Evolutionary conservation across 2,888 invertebrate genomes (phyloP).

Genomic region (Sminthurides aquaticus): DNA sequence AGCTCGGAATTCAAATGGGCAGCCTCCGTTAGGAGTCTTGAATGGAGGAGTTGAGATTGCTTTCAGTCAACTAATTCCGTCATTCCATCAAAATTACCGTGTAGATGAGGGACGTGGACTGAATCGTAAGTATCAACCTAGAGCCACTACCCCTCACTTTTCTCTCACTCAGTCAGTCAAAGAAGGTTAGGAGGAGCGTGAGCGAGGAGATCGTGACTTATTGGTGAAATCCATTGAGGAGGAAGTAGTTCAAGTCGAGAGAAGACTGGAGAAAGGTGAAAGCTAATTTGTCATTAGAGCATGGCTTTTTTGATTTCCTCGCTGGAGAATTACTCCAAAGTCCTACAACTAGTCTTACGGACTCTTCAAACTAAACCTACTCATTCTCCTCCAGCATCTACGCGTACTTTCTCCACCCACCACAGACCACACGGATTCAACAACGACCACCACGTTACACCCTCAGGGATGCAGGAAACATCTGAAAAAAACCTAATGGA

Average conservation of each 20-base stretch:
- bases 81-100: background rate
- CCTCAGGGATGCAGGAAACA: no score
- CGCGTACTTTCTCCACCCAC: no score
- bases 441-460: no score
- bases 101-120: background rate
- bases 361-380: no score
- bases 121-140: background rate
- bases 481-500: background rate
- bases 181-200: no score
- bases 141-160: no score
- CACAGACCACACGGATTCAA: no score
- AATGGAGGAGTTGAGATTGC: background rate
- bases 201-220: no score
- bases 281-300: slow-evolving; percentile 18
- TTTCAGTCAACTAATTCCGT: background rate
- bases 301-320: background rate
- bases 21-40: background rate
- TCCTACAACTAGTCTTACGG: no score
- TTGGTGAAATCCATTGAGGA: background rate
- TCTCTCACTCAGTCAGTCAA: no score
- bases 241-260: no score
- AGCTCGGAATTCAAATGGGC: background rate
- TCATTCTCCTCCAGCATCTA: no score
- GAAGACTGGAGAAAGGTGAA: slow-evolving; percentile 8
- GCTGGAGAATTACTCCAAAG: background rate